A percentile compares a stretch with the other conserved stretches of the same genome.
Conservation (phyloP, 2,113 vertebrate species). For the Aplodontia rufa region DNA sequence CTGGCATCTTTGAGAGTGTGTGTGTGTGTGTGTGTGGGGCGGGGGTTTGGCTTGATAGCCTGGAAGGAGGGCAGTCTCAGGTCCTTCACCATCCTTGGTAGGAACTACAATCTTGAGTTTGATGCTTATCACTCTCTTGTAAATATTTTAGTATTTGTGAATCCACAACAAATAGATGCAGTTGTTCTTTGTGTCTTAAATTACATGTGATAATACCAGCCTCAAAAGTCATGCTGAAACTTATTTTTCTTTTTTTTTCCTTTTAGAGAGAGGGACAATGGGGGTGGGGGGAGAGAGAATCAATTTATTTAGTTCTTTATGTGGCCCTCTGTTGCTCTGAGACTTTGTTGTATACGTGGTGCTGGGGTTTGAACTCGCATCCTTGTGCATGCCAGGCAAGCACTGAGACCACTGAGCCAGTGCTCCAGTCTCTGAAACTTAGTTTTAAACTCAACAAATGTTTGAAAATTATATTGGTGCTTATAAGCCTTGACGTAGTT, state of each 20-base stretch:
- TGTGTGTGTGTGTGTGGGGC: background rate
- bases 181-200: background rate
- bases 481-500: background rate
- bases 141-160: background rate
- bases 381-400: too few relatives aligned
- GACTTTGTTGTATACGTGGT: too few relatives aligned
- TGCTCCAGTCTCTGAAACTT: too few relatives aligned
- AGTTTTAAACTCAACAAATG: background rate
- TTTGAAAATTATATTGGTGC: background rate
- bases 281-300: too few relatives aligned
- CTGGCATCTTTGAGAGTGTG: background rate
- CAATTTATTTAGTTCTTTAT: too few relatives aligned
- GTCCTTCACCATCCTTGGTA: background rate
- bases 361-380: too few relatives aligned
- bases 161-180: background rate
- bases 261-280: too few relatives aligned
- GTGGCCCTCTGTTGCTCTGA: too few relatives aligned
- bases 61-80: background rate
- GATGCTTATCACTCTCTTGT: background rate
- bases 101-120: background rate
- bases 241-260: too few relatives aligned
- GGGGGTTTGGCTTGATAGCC: background rate
- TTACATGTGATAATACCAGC: background rate
- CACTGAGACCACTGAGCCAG: too few relatives aligned
- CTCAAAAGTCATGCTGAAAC: background rate